Conservation (phyloP, 2,113 vertebrate genomes). For the Cacatua alba region DNA sequence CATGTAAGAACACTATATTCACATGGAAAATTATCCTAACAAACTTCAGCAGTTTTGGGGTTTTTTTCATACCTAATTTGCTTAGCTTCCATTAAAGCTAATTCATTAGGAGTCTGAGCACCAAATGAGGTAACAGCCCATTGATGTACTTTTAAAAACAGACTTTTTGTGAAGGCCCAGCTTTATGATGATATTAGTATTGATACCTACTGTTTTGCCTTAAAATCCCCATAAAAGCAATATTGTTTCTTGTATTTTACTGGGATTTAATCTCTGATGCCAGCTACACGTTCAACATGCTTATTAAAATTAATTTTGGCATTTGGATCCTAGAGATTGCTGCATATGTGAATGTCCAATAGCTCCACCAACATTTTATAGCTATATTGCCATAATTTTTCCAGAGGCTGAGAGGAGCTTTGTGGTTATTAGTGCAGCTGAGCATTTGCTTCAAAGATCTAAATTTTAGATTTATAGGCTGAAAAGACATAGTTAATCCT, state of each 20-base stretch:
- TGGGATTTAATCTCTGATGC: background rate
- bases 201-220: background rate
- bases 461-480: background rate
- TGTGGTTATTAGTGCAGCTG: background rate
- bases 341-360: background rate
- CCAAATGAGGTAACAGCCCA: background rate
- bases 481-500: conserved; percentile 11
- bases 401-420: background rate
- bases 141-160: background rate
- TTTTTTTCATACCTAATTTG: background rate
- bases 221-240: background rate
- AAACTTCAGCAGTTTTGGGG: background rate
- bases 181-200: background rate
- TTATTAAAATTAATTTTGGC: background rate
- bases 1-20: background rate
- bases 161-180: background rate
- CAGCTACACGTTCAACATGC: background rate
- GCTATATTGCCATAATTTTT: background rate
- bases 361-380: background rate
- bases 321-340: background rate
- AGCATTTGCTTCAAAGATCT: background rate
- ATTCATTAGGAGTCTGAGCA: background rate
- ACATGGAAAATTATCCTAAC: background rate
- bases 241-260: background rate
- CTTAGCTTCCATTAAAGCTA: background rate